Evolutionary conservation across 2,888 invertebrate genomes (phyloP), one percentile per base, ranked within the genome.

Genomic region (Noctua pronuba): DNA sequence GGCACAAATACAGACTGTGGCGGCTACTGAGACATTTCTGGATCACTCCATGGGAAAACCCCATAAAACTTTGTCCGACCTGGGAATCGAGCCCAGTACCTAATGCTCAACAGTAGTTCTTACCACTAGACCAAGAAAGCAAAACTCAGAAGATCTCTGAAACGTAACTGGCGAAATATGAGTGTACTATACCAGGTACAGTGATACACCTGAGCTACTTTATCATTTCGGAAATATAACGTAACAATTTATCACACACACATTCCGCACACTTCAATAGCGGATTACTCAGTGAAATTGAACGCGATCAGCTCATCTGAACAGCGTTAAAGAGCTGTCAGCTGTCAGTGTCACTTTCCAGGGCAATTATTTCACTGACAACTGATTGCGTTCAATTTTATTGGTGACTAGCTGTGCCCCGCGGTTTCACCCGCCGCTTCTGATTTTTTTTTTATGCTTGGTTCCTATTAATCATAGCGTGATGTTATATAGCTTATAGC

Each of bases 11-110:
- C 52, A 1, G 11, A n/a, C 52, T 11, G n/a, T 10, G 52, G 52
- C 10, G 2, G 2, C 24, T 10, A 52, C n/a, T n/a, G 11, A n/a
- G 52, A n/a, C 0, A n/a, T 55, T 11, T 55, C 0, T 1, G 11
- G 4, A 55, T 11, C n/a, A 11, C 52, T 10, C 52, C 5, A n/a
- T 55, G 55, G 55, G 1, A n/a, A 55, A n/a, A n/a, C n/a, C n/a
- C 13, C n/a, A 13, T 55, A n/a, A 55, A 5, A 13, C 13, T 55
- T 55, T 55, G 52, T 2, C 11, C 0, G 24, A 52, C 52, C 52
- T 52, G 24, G 4, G 24, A 24, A 24, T 52, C 24, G 24, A 24
- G 0, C 10, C 24, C 24, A 52, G 4, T 3, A 52, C 0, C 10
- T 24, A 10, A 11, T 52, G 24, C 52, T 52, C 52, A 52, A 11